These are phyloP conservation scores for Scarus forsteni DNA, from an alignment of 2,797 vertebrate genomes.

Conservation along the genomic window DNA sequence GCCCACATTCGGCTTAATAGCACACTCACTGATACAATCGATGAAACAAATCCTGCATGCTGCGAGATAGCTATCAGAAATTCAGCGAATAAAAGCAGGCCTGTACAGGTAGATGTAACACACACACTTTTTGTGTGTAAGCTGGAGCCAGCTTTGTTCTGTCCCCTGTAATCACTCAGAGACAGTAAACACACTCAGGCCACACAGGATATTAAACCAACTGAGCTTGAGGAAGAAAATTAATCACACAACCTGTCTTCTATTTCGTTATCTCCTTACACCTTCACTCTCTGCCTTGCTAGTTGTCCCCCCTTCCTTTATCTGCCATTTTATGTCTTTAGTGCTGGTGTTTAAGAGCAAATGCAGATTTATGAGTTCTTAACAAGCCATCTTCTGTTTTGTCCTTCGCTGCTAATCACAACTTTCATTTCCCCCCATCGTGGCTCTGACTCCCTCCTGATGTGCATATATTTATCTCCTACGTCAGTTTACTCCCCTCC, in stretches of 20 bases:
- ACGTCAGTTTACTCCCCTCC: slow-evolving; percentile 1
- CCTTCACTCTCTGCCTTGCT: slow-evolving; percentile 7
- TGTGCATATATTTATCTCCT: neutral
- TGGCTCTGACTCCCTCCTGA: slow-evolving; percentile 18
- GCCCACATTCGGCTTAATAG: slow-evolving; percentile 39
- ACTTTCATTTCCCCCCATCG: slow-evolving; percentile 47
- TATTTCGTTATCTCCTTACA: slow-evolving; percentile 52
- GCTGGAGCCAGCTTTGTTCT: slow-evolving; percentile 6
- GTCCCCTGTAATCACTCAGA: slow-evolving; percentile 30
- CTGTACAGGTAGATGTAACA: slow-evolving; percentile 15
- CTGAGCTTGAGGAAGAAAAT: slow-evolving; percentile 62
- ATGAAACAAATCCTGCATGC: slow-evolving; percentile 51
- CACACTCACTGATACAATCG: slow-evolving; percentile 54
- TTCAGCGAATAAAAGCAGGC: slow-evolving; percentile 42
- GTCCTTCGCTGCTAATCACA: slow-evolving; percentile 36
- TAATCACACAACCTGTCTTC: slow-evolving; percentile 54
- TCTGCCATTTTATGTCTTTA: slow-evolving; percentile 15
- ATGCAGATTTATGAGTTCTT: slow-evolving; percentile 63
- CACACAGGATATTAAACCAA: slow-evolving; percentile 76
- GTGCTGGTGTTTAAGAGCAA: slow-evolving; percentile 23
- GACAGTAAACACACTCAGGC: slow-evolving; percentile 46
- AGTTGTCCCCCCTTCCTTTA: slow-evolving; percentile 4
- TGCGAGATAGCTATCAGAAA: slow-evolving; percentile 44
- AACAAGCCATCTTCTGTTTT: slow-evolving; percentile 50
- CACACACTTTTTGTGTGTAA: slow-evolving; percentile 13